Base-by-base conservation (phyloP, 1,140 invertebrate species). In the Lepidurus apus region DNA sequence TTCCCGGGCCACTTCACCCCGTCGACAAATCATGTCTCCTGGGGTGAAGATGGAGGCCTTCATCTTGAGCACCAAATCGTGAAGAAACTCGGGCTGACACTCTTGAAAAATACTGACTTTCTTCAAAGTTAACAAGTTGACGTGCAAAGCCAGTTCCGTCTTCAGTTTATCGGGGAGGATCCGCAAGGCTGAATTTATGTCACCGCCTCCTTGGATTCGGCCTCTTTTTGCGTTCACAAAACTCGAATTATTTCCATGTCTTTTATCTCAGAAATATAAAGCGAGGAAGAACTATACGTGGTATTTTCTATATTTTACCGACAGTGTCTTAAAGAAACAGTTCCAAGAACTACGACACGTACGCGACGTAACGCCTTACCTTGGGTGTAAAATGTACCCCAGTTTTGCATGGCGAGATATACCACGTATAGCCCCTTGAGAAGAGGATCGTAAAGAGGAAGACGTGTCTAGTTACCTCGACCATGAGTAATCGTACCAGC, bases 401-500 rank as follows among this genome's bases (percentile, higher is more conserved):
- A 34, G 34, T 34, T 34, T 34, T 2, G 34, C 2, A 34, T 34
- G 4, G 34, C 4, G 34, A 3, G 34, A 3, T 34, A 34, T 34
- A 34, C 34, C 34, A 34, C 34, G 34, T 34, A 34, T 4, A 34
- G 34, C 34, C 2, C 34, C 34, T 4, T 34, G 3, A 2, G 0
- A 34, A 2, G 34, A 34, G 34, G 34, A 34, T 34, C 34, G 34
- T 34, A 4, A 34, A 34, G 34, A 34, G 34, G 34, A 34, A 34
- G 47, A 77, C 42, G 44, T 34, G 44, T 65, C 1, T 26, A n/a
- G 81, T 83, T 84, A 90, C 90, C 90, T 90, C 1, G 95, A 97
- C 96, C 96, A 98, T 3, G 95, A 96, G 85, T 98, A 98, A 85
- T 98, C 96, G 85, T 98, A 98, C 96, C 96, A 98, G 10, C 96